Evolutionary conservation across 2,113 vertebrate genomes (phyloP), one percentile per base, ranked within the genome.

Genomic region (Arizona elegans): DNA sequence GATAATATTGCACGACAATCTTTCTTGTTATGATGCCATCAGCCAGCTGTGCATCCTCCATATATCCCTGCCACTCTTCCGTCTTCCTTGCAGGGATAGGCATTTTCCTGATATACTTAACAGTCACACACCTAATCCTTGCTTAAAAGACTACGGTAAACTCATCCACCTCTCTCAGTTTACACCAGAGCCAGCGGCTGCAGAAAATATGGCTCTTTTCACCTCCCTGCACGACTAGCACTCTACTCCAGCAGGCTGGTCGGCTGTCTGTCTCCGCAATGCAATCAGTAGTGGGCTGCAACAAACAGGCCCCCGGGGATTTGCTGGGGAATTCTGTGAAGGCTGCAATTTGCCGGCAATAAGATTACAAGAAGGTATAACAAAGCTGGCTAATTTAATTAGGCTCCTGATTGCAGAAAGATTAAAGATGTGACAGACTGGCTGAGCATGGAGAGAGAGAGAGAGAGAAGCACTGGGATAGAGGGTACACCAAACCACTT

Each of bases 331-430:
- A 89, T 91, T 85, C 87, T 75, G 90, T 89, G 93, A 62, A 91
- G 90, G 93, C 93, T 89, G 93, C 93, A 88, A 91, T 93, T 91
- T 91, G 90, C 90, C 55, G 10, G 93, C 87, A 89, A 88, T 62
- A 89, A 88, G 90, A 93, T 93, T 89, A 93, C 90, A 93, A 93
- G 93, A 85, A 85, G 55, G 93, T 89, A 86, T 91, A 89, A 93
- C 93, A 92, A 93, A 93, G 93, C 90, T 86, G 87, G 90, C 87
- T 93, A 89, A 92, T 90, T 93, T 89, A 93, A 93, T 93, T 93
- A 92, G 90, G 70, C 70, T 43, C 87, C 90, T 86, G 70, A 89
- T 91, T 55, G 93, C 93, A 52, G 87, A 43, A 89, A 88, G 93
- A 93, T 93, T 89, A 89, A 91, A 89, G 93, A 91, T 86, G 90